Base-by-base conservation (phyloP, 2,113 vertebrate species). In the Thamnaconus septentrionalis region DNA sequence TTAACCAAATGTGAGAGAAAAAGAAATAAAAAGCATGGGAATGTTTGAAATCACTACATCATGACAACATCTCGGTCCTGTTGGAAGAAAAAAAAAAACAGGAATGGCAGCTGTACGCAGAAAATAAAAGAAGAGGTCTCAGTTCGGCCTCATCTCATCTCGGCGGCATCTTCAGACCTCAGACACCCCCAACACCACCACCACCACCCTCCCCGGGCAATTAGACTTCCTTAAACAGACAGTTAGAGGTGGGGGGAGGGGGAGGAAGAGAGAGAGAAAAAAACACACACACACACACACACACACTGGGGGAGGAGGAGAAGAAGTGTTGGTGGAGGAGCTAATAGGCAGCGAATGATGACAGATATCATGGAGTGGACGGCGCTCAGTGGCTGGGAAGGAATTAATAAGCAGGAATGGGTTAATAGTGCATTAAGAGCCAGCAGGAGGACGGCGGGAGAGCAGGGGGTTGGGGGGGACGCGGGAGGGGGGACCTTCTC, bases 321-420 rank as follows among this genome's bases (percentile, higher is more conserved):
- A 82, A 83, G 82, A 87, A 81, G 83, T 82, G 85, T 80, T 88
- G 85, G 76, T 87, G 84, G 69, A 72, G 84, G 76, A 86, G 85
- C 83, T 89, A 92, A 91, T 91, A 88, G 87, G 83, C 89, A 85
- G 84, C 68, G 84, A 85, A 87, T 89, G 93, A 95, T 97, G 95
- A 96, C 92, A 94, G 94, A 94, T 95, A 93, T 94, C 92, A 93
- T 81, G 80, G 88, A 87, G 87, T 89, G 86, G 87, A 88, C 69
- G 55, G 72, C 82, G 90, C 85, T 85, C 92, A 93, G 95, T 96
- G 94, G 94, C 94, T 93, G 94, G 93, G 94, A 95, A 93, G 95
- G 93, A 95, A 97, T 97, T 98, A 98, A 98, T 97, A 98, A 96
- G 95, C 93, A 95, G 93, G 93, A 96, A 97, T 96, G 96, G 97